Evolutionary conservation across 2,797 vertebrate genomes (phyloP), one percentile per base, ranked within the genome.

Genomic region (Parambassis ranga): DNA sequence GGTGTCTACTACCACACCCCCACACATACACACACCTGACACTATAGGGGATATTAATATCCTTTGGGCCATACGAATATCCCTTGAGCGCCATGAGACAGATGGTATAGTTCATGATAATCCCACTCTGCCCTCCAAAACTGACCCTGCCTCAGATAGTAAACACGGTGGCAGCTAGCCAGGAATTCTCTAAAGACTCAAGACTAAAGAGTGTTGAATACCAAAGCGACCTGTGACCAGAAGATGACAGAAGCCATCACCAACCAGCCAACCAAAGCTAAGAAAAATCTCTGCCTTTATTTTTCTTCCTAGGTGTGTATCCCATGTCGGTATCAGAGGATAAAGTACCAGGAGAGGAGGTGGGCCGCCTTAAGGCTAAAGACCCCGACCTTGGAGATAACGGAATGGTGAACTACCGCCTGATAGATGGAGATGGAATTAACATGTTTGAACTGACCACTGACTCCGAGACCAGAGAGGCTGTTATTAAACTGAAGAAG

Each of bases 371-470:
- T 5, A 98, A 96, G 87, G 97, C 97, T 59, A 96, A 95, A 90
- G 97, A 99, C 84, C 94, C 93, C 0, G 97, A 99, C 82, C 91
- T 96, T 7, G 96, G 92, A 32, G 97, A 99, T 84, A 98, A 99
- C 6, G 96, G 96, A 10, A 81, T 97, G 82, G 95, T 98, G 52
- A 92, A 93, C 19, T 99, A 99, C 85, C 94, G 90, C 35, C 85
- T 98, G 36, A 85, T 96, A 2, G 96, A 98, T 5, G 97, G 96
- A 23, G 97, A 99, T 0, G 97, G 96, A 1, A 79, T 95, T 55
- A 89, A 90, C 42, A 47, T 93, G 81, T 98, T 98, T 55, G 96
- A 98, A 65, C 93, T 99, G 75, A 92, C 88, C 47, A 97, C 96
- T 0, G 95, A 99, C 86, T 98, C 96, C 0, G 94, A 97, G 86